A percentile compares a stretch with the other conserved stretches of the same genome.
Conservation (phyloP, 1,140 invertebrate species). For the Aplysia californica region DNA sequence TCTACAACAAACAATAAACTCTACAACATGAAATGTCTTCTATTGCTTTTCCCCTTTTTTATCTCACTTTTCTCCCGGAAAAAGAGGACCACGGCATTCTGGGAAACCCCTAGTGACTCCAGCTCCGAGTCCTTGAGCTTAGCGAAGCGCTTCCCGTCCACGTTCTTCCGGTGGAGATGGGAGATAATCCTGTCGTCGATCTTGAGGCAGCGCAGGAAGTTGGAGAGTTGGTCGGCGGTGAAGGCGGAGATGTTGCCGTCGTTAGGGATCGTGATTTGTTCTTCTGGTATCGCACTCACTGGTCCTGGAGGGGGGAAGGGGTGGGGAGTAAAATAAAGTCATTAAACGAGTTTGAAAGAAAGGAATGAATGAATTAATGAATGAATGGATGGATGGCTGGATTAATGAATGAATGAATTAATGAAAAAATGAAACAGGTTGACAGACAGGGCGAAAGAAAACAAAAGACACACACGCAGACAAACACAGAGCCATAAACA, state of each 20-base stretch:
- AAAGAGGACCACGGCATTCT: slow-evolving; percentile 44
- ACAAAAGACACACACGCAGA: too few relatives aligned
- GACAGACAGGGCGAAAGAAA: too few relatives aligned
- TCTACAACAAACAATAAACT: too few relatives aligned
- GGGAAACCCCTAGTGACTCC: slow-evolving; percentile 38
- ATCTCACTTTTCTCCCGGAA: slow-evolving; percentile 39
- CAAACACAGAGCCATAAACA: too few relatives aligned
- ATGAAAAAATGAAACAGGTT: too few relatives aligned
- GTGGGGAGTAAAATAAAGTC: background rate
- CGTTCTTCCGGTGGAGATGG: slow-evolving; percentile 39
- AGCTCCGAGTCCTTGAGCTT: slow-evolving; percentile 49
- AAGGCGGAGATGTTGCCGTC: slow-evolving; percentile 43
- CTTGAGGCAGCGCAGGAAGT: slow-evolving; percentile 40
- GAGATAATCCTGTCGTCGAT: slow-evolving; percentile 41
- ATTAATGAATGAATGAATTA: too few relatives aligned
- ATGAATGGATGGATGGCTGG: too few relatives aligned
- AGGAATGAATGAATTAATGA: too few relatives aligned
- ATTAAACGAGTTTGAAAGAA: too few relatives aligned
- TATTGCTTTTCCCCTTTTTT: background rate
- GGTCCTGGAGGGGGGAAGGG: slow-evolving; percentile 24
- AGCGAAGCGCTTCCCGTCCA: slow-evolving; percentile 46
- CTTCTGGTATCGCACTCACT: slow-evolving; percentile 37
- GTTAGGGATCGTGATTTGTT: slow-evolving; percentile 83
- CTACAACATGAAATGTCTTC: slow-evolving; percentile 2
- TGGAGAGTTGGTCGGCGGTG: slow-evolving; percentile 41